These are phyloP conservation scores for Bambusicola thoracicus DNA, from an alignment of 2,113 vertebrate genomes.

Conservation along the genomic window DNA sequence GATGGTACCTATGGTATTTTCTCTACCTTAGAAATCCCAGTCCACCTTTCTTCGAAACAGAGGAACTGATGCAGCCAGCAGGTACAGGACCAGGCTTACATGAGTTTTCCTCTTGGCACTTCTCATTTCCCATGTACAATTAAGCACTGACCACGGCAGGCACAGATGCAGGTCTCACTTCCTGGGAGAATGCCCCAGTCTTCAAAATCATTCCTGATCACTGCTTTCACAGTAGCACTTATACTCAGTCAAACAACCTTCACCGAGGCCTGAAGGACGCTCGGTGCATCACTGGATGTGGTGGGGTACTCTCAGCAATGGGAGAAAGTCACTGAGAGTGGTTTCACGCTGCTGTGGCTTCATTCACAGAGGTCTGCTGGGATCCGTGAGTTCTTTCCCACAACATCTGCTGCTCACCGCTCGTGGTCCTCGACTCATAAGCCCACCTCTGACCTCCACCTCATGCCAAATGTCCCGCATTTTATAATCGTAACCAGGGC, in stretches of 20 bases:
- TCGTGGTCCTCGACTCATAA: background rate
- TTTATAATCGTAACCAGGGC: background rate
- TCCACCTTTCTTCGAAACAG: background rate
- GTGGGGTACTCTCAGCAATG: constrained; percentile 14
- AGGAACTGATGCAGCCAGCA: background rate
- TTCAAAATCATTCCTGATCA: background rate
- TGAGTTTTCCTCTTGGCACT: background rate
- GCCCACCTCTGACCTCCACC: background rate
- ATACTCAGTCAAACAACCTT: background rate
- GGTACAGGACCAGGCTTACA: background rate
- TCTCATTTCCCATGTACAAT: background rate
- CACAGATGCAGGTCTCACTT: background rate
- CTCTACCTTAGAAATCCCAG: background rate
- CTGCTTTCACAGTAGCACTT: background rate
- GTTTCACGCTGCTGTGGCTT: background rate
- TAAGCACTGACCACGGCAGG: background rate
- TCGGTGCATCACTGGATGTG: background rate
- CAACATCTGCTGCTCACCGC: background rate
- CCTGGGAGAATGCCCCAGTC: background rate
- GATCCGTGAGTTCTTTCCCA: constrained; percentile 16
- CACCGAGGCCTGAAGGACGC: background rate
- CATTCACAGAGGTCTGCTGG: background rate
- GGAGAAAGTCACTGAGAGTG: background rate
- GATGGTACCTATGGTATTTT: background rate
- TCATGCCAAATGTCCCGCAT: constrained; percentile 2